Base-by-base conservation (phyloP, 2,113 vertebrate genomes). In the Paradoxurus hermaphroditus region DNA sequence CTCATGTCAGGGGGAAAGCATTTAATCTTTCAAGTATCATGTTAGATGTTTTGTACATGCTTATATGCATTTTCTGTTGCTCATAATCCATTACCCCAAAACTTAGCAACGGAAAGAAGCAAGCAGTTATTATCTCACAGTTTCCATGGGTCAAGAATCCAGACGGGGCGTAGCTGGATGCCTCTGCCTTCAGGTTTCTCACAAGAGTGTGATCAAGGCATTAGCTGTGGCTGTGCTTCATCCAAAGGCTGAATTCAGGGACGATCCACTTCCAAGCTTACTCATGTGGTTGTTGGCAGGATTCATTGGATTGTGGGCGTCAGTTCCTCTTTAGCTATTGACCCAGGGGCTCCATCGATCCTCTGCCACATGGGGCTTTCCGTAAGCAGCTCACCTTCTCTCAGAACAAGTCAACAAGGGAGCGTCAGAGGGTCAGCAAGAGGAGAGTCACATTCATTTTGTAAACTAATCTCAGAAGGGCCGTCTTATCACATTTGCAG, bases 391-490 rank as follows among this genome's bases (percentile, higher is more conserved):
- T 68, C 49, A 87, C 10, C 70, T 78, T 91, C 41, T n/a, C 59
- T 87, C 5, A 94, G 25, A 95, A 41, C 9, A 95, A 83, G 36
- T n/a, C 59, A 94, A 65, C 9, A 63, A 78, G 59, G 67, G 13
- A 53, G 14, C 39, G 92, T 86, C 73, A 73, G 21, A 94, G 3
- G 53, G 23, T 27, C 82, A 72, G 27, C 62, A 78, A 65, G 62
- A 56, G 31, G 31, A 51, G 93, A 95, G 14, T 65, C 46, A 83
- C 36, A 31, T 41, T 53, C 21, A n/a, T 85, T 94, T 89, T 79
- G 49, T 86, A 73, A 96, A 4, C 65, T 67, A 75, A 89, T 92
- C 31, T 89, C 31, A 89, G 36, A 94, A 92, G 41, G 84, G n/a
- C 39, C 31, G 59, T 59, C 39, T 31, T 72, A 65, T 39, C 44